A percentile compares a stretch with the other conserved stretches of the same genome.
These are phyloP conservation scores for Manis crassicaudata DNA, from an alignment of 2,797 vertebrate genomes.

Conservation along the genomic window DNA sequence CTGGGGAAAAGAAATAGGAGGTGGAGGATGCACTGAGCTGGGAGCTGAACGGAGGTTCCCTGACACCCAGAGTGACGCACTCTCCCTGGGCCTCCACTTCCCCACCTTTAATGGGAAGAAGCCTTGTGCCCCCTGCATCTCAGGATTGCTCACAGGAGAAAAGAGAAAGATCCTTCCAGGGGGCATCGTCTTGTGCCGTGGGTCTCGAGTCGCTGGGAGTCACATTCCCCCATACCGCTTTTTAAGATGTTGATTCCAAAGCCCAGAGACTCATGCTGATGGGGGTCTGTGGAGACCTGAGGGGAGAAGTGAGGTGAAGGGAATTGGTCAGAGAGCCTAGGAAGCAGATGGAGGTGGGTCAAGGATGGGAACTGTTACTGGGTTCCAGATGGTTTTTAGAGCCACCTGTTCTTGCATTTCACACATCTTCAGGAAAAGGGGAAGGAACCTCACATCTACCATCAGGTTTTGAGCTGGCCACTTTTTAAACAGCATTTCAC, in stretches of 20 bases:
- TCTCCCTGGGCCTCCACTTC: background rate
- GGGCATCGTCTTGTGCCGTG: fast-evolving
- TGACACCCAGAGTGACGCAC: fast-evolving
- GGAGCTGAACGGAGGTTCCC: background rate
- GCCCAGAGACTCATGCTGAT: fast-evolving
- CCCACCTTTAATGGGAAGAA: background rate
- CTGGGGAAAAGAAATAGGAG: background rate
- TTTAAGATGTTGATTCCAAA: background rate
- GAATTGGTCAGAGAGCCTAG: fast-evolving
- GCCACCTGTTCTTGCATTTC: fast-evolving
- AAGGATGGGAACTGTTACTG: background rate
- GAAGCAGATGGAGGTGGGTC: background rate
- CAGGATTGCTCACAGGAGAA: background rate
- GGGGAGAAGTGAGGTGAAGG: fast-evolving
- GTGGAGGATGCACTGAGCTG: background rate
- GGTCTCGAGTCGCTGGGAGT: background rate
- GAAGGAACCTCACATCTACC: fast-evolving
- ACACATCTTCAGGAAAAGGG: background rate
- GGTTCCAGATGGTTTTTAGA: background rate
- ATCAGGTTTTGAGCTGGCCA: background rate
- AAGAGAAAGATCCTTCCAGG: fast-evolving
- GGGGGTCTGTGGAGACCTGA: background rate
- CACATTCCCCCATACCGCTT: background rate
- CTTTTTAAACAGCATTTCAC: background rate
- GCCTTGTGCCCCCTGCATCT: fast-evolving